Base-by-base conservation (phyloP, 2,797 vertebrate species). In the Schizopygopsis pylzovi region DNA sequence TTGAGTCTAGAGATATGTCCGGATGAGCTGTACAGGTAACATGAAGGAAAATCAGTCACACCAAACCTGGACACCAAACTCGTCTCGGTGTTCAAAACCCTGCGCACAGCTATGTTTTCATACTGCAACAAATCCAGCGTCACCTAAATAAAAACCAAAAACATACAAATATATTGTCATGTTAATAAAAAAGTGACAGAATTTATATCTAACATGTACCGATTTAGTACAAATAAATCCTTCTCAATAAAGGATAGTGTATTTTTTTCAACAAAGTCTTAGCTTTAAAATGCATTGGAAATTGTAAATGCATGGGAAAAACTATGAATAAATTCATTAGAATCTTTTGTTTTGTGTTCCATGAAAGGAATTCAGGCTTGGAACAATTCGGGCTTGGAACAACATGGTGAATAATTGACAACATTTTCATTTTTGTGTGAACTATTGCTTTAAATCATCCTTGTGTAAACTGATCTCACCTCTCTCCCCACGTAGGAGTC, bases 121-220 rank as follows among this genome's bases (percentile, higher is more conserved):
- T 93, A 96, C 93, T 98, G 97, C 22, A 97, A 92, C 93, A 99
- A 92, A 93, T 99, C 98, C 93, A 99, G 91, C 0, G 91, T 95
- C 28, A 99, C 97, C 98, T 99, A 90, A 22, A 80, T 1, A 43
- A 10, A 67, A 45, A 28, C 1, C 28, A 28, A 28, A 28, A 28
- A 28, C 28, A 28, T 28, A 28, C 28, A 28, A 28, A 28, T 28
- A 28, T 28, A 28, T 16, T 3, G 43, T 28, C 43, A 49, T 25
- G 13, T 43, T n/a, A 15, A 1, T 28, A 28, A 75, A 25, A 33
- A 70, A 22, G 5, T 8, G 20, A 33, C 16, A 68, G 33, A 39
- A 43, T 13, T 11, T 12, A 70, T 41, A 43, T 13, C 70, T 16
- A 72, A 18, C 49, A 45, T 25, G 70, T 8, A 45, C 6, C 2